Percentiles rank a stretch among this genome's conserved stretches.
phyloP scores from a whole-genome alignment of 2,113 vertebrate species.

The Gnathonemus echidnorhynchus region DNA sequence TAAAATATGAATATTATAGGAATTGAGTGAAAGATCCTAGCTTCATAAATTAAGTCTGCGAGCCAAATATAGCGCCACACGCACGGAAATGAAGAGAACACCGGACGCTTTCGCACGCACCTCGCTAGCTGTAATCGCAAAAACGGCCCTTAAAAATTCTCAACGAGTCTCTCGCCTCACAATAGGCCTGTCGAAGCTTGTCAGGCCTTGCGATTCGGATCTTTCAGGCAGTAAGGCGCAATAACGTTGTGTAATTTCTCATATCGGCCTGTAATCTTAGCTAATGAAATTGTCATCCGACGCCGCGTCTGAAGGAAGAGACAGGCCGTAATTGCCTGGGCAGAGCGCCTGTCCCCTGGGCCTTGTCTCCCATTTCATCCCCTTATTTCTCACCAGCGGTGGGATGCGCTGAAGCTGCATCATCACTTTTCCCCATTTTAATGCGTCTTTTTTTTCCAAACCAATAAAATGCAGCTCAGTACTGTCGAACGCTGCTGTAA shows the following conservation, averaged over 20 bases:
- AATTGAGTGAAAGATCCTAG: slow-evolving; percentile 38
- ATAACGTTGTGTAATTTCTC: slow-evolving; percentile 52
- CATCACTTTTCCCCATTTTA: slow-evolving; percentile 41
- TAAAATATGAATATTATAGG: slow-evolving; percentile 31
- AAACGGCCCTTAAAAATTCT: slow-evolving; percentile 32
- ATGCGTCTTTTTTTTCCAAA: background rate
- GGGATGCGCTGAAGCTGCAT: slow-evolving; percentile 43
- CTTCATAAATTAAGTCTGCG: slow-evolving; percentile 46
- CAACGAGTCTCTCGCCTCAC: slow-evolving; percentile 30
- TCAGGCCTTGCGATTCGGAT: slow-evolving; percentile 41
- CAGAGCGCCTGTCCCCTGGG: slow-evolving; percentile 45
- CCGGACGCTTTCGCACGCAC: background rate
- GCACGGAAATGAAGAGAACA: slow-evolving; percentile 26
- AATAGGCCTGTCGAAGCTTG: slow-evolving; percentile 44
- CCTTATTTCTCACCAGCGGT: slow-evolving; percentile 47
- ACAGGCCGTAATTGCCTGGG: slow-evolving; percentile 52
- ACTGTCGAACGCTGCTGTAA: background rate
- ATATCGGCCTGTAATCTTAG: slow-evolving; percentile 54
- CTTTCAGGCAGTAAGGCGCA: slow-evolving; percentile 48
- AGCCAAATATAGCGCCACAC: slow-evolving; percentile 17
- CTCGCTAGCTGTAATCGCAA: background rate
- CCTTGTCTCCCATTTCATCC: slow-evolving; percentile 52
- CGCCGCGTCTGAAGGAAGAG: slow-evolving; percentile 44
- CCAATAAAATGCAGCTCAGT: slow-evolving; percentile 21
- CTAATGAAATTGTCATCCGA: slow-evolving; percentile 65